Evolutionary conservation across 2,888 invertebrate species (phyloP).

Genomic region (Scaptomyza parva): DNA sequence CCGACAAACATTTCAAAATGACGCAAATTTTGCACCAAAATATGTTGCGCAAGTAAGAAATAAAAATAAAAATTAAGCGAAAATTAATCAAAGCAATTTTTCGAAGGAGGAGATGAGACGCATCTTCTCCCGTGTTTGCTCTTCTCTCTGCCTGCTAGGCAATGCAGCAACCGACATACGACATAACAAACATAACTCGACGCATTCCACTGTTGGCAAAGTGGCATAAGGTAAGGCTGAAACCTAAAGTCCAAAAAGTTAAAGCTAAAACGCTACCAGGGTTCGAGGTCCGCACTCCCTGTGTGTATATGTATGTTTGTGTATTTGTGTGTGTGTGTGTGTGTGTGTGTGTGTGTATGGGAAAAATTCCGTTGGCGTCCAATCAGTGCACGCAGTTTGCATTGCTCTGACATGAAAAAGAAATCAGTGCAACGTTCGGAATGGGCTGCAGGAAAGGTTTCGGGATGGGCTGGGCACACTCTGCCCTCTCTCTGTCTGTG

Average conservation of each 20-base stretch:
- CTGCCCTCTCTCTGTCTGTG: conserved; percentile 21
- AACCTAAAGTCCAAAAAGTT: conserved; percentile 21
- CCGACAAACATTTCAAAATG: conserved; percentile 68
- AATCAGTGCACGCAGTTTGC: conserved; percentile 76
- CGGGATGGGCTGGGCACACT: conserved; percentile 15
- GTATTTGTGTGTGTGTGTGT: background rate
- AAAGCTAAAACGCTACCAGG: conserved; percentile 29
- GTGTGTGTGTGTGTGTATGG: conserved; percentile 61
- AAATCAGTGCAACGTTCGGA: conserved; percentile 78
- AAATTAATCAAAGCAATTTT: conserved; percentile 79
- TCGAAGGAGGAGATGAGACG: background rate
- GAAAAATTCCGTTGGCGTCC: conserved; percentile 79
- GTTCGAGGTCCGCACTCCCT: conserved; percentile 33
- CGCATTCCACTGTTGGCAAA: conserved; percentile 72
- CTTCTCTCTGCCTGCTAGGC: conserved; percentile 4
- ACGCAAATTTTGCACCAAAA: conserved; percentile 68
- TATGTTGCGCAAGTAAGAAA: conserved; percentile 72
- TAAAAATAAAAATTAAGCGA: conserved; percentile 80
- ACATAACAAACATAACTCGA: conserved; percentile 73
- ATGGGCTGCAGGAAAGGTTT: conserved; percentile 24
- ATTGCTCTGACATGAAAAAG: conserved; percentile 80
- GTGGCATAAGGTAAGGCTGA: conserved; percentile 72
- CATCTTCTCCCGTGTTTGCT: conserved; percentile 5
- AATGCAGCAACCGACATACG: conserved; percentile 44
- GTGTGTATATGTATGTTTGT: background rate